Base-by-base conservation (phyloP, 1,140 invertebrate genomes). In the Megathymus violae region DNA sequence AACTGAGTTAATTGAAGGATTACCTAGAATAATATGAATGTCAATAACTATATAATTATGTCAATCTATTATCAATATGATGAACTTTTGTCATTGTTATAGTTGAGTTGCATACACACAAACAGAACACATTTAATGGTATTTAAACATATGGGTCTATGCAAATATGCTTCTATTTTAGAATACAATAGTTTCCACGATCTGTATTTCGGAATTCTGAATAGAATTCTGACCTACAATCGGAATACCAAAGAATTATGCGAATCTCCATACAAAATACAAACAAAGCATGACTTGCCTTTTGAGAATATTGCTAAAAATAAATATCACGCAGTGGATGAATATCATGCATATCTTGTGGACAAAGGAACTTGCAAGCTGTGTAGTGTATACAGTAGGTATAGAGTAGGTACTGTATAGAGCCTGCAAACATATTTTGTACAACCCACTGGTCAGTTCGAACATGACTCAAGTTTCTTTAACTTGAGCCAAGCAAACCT, bases 241-340 rank as follows among this genome's bases (percentile, higher is more conserved):
- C 16, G 6, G 41, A 19, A 22, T 16, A 44, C 2, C 19, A 52
- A 51, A 38, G 48, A 51, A 19, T 15, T 1, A 1, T 22, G 3
- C 16, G 47, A 16, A 36, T 50, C 25, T 51, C 25, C 14, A 50
- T 38, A 52, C 48, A 9, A 52, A 15, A n/a, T n/a, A 16, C 9
- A 38, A 52, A 52, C n/a, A 38, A 38, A 52, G 19, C 48, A 34
- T 52, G 48, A 40, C 6, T 19, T 3, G 31, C 48, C 4, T 52
- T 22, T 50, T 52, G 9, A 16, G 48, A 11, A 44, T 52, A 15
- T 51, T 10, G 48, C 36, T 52, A 52, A 52, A 52, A 52, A 52
- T 52, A 38, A n/a, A n/a, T n/a, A n/a, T n/a, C 34, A 52, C 48
- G 48, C 5, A 19, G 31, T n/a, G 48, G 34, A 40, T 52, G 38